These are phyloP conservation scores for Eudyptes chrysolophus DNA, from an alignment of 2,113 vertebrate species.

Conservation along the genomic window DNA sequence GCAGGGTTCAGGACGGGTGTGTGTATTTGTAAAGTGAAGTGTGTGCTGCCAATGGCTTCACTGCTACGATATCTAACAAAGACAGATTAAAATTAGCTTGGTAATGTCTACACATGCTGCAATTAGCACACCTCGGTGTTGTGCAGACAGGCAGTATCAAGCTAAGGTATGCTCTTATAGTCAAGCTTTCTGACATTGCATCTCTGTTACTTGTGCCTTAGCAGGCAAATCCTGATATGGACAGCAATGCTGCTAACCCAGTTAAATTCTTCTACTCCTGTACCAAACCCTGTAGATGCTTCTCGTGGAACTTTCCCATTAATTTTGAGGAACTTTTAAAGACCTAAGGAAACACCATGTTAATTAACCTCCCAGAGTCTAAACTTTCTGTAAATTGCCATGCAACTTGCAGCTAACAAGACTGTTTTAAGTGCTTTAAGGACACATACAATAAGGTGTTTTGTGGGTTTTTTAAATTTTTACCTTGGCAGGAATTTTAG, in stretches of 20 bases:
- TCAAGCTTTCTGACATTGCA: neutral
- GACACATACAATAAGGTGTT: neutral
- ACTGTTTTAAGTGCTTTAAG: neutral
- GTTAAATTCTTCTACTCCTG: neutral
- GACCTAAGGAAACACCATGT: neutral
- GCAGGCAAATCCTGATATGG: neutral
- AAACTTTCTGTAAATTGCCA: neutral
- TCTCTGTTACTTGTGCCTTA: neutral
- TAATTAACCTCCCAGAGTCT: neutral
- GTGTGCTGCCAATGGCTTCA: neutral
- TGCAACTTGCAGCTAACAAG: neutral
- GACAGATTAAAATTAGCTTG: neutral
- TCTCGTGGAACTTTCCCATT: neutral
- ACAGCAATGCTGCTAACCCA: neutral
- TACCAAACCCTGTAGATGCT: neutral
- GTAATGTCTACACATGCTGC: neutral
- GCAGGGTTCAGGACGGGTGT: fast-evolving
- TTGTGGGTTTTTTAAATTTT: neutral
- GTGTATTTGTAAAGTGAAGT: neutral
- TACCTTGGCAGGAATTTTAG: constrained; percentile 98
- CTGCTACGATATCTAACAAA: neutral
- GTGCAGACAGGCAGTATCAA: neutral
- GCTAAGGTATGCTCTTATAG: neutral
- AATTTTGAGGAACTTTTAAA: neutral
- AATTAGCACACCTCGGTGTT: neutral